Evolutionary conservation across 2,888 invertebrate genomes (phyloP).

Genomic region (Drosophila mayaguana): DNA sequence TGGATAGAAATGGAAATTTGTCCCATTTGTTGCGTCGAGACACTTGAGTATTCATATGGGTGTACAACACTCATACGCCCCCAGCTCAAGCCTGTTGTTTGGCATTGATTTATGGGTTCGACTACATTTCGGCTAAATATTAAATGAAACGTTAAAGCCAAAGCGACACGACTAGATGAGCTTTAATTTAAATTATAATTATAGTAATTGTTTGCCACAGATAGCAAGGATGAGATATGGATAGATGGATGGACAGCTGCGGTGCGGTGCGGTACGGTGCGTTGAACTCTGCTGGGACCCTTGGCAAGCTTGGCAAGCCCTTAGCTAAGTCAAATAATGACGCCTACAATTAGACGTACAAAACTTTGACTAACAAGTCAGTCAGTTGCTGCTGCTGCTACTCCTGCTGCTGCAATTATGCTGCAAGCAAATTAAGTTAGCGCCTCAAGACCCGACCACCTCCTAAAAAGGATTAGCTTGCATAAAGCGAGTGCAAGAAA

Average conservation of each 20-base stretch:
- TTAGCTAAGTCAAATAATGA: constrained; percentile 61
- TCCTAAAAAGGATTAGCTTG: constrained; percentile 35
- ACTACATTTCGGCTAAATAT: constrained; percentile 71
- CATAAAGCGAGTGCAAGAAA: constrained; percentile 49
- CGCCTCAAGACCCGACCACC: constrained; percentile 37
- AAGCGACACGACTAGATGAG: constrained; percentile 30
- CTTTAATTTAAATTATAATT: constrained; percentile 63
- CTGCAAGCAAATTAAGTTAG: constrained; percentile 69
- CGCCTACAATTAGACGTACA: constrained; percentile 70
- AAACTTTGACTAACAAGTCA: constrained; percentile 66
- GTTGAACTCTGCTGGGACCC: constrained; percentile 38
- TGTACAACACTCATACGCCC: constrained; percentile 13
- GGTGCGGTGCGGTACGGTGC: constrained; percentile 39
- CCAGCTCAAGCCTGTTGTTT: constrained; percentile 56
- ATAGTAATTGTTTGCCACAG: constrained; percentile 27
- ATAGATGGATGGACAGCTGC: neutral
- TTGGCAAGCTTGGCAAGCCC: constrained; percentile 11
- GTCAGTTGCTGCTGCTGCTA: constrained; percentile 43
- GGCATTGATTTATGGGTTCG: constrained; percentile 74
- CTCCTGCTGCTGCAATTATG: constrained; percentile 60
- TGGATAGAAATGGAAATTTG: constrained; percentile 80
- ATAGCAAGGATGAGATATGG: neutral
- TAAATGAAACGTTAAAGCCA: constrained; percentile 73
- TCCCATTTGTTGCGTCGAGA: constrained; percentile 72
- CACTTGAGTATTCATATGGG: constrained; percentile 78